Evolutionary conservation across 2,113 vertebrate genomes (phyloP), one percentile per base, ranked within the genome.

Genomic region (Gymnarchus niloticus): DNA sequence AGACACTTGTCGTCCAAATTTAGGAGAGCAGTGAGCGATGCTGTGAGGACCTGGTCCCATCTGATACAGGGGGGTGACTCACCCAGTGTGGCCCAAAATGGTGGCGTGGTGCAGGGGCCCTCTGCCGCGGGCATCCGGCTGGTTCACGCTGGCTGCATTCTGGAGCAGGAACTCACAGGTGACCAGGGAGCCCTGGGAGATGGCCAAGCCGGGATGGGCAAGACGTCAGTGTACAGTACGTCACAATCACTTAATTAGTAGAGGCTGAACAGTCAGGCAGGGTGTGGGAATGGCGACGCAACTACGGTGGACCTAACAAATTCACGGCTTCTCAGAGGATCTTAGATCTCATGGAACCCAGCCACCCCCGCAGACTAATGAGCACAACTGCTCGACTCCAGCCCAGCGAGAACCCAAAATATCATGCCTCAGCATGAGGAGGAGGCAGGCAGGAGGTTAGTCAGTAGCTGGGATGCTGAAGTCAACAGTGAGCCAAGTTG

Each of bases 161-260:
- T 99, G 98, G 52, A 99, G 96, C 86, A 99, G 93, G 92, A 99
- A 99, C 91, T 99, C 98, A 33, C 98, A 99, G 8, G 97, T 95
- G 89, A 99, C 97, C 93, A 99, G 87, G 0, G 98, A 99, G 77
- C 97, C 97, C 98, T 99, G 85, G 0, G n/a, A n/a, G n/a, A n/a
- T n/a, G n/a, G n/a, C n/a, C n/a, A n/a, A n/a, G n/a, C n/a, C n/a
- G n/a, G n/a, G n/a, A n/a, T n/a, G n/a, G n/a, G n/a, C n/a, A n/a
- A n/a, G n/a, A n/a, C n/a, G n/a, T n/a, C n/a, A n/a, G n/a, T n/a
- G n/a, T n/a, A n/a, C n/a, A n/a, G n/a, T n/a, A n/a, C n/a, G n/a
- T n/a, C n/a, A n/a, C n/a, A n/a, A n/a, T n/a, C n/a, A n/a, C n/a
- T n/a, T n/a, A n/a, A n/a, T n/a, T n/a, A n/a, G n/a, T n/a, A n/a